phyloP scores from a whole-genome alignment of 2,797 vertebrate species.

The Epinephelus malabaricus region DNA sequence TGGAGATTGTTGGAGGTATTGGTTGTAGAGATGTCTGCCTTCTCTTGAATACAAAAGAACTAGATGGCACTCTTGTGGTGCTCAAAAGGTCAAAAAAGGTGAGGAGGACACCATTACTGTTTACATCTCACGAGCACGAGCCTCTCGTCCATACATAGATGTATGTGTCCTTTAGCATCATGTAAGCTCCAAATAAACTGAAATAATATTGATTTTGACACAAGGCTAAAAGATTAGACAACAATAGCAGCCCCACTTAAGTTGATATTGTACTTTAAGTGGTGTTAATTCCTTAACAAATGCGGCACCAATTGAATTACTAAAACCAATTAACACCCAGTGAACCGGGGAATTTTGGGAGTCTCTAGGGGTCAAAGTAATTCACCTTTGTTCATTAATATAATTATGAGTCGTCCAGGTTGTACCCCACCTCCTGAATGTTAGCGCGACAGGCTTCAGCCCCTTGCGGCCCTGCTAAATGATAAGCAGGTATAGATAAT shows the following conservation, averaged over 20 bases:
- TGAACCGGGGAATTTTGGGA: conserved; percentile 33
- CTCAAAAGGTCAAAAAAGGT: too few relatives aligned
- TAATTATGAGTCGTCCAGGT: conserved; percentile 16
- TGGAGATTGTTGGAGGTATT: too few relatives aligned
- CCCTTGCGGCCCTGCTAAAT: not conserved
- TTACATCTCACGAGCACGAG: too few relatives aligned
- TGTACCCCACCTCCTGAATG: conserved; percentile 1
- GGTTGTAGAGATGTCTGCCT: too few relatives aligned
- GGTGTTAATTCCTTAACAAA: conserved; percentile 37
- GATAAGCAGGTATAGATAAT: conserved; percentile 7
- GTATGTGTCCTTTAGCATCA: too few relatives aligned
- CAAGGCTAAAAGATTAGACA: conserved; percentile 3
- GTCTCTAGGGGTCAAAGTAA: conserved; percentile 37
- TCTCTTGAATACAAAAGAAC: too few relatives aligned
- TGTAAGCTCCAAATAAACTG: not conserved
- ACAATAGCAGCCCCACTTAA: conserved; percentile 2
- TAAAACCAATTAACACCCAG: conserved; percentile 45
- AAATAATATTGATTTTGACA: conserved; percentile 4
- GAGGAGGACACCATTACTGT: too few relatives aligned
- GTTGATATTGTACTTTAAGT: conserved; percentile 16
- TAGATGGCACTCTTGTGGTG: too few relatives aligned
- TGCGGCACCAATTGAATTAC: conserved; percentile 44
- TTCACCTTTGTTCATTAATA: conserved; percentile 37
- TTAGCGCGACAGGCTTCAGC: not conserved
- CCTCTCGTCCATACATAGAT: too few relatives aligned